These are phyloP conservation scores for Drosophila macrospina DNA, from an alignment of 2,888 invertebrate species.

Conservation along the genomic window DNA sequence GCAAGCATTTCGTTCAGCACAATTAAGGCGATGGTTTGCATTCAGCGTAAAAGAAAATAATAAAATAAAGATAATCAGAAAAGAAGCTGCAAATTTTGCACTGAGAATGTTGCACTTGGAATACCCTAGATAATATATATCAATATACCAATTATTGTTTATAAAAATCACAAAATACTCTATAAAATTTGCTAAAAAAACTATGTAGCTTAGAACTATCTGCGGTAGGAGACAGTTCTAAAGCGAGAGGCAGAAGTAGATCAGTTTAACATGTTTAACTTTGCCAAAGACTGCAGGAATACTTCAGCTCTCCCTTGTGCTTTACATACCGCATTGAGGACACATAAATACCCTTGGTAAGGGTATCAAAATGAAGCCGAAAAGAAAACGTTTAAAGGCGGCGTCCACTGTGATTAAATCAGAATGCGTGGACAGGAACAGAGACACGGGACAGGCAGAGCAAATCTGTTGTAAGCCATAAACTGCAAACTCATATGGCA, in stretches of 20 bases:
- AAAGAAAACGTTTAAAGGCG: conserved; percentile 59
- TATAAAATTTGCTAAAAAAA: too few relatives aligned
- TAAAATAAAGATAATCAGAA: conserved; percentile 29
- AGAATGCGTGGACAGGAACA: conserved; percentile 67
- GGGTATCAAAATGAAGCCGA: conserved; percentile 49
- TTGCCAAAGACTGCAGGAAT: background rate
- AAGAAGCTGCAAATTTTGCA: background rate
- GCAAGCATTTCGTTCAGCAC: conserved; percentile 68
- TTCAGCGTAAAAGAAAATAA: conserved; percentile 48
- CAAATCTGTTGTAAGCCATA: conserved; percentile 72
- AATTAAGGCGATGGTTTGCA: conserved; percentile 76
- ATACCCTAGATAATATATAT: too few relatives aligned
- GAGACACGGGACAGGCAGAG: conserved; percentile 51
- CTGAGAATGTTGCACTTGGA: background rate
- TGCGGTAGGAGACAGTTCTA: too few relatives aligned
- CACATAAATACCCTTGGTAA: conserved; percentile 10
- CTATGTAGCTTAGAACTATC: too few relatives aligned
- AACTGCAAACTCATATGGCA: conserved; percentile 76
- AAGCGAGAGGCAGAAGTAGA: too few relatives aligned
- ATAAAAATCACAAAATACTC: too few relatives aligned
- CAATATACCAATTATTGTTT: too few relatives aligned
- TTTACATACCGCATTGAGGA: background rate
- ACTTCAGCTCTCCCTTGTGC: background rate
- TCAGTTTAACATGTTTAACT: background rate
- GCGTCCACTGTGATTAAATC: conserved; percentile 75